These are phyloP conservation scores for Noctua fimbriata DNA, from an alignment of 2,888 invertebrate species.

Conservation along the genomic window DNA sequence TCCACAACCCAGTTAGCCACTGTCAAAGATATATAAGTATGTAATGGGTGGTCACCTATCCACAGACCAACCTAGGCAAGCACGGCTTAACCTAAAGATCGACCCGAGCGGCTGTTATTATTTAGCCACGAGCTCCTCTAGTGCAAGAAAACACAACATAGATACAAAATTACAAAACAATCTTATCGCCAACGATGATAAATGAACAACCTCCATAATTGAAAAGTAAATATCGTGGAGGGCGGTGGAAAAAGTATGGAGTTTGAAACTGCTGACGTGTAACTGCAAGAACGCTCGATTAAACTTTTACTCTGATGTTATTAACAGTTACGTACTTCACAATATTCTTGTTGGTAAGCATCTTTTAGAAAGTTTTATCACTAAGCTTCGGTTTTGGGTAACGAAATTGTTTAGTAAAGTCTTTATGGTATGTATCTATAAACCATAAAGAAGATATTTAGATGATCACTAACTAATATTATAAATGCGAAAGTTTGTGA, in stretches of 20 bases:
- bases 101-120: too few relatives aligned
- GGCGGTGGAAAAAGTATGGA: slow-evolving; percentile 43
- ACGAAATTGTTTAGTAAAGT: neutral
- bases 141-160: neutral
- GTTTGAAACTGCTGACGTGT: slow-evolving; percentile 58
- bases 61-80: too few relatives aligned
- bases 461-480: too few relatives aligned
- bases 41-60: too few relatives aligned
- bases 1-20: too few relatives aligned
- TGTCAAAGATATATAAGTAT: too few relatives aligned
- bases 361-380: slow-evolving; percentile 23
- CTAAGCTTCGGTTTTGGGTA: neutral
- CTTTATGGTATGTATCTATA: too few relatives aligned
- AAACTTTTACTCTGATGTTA: slow-evolving; percentile 52
- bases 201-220: slow-evolving; percentile 46
- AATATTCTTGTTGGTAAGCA: slow-evolving; percentile 47
- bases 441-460: too few relatives aligned
- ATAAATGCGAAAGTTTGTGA: too few relatives aligned
- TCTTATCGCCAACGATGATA: slow-evolving; percentile 29
- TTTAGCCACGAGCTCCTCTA: neutral
- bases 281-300: slow-evolving; percentile 43
- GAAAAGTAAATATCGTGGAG: slow-evolving; percentile 45
- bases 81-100: too few relatives aligned
- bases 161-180: slow-evolving; percentile 18
- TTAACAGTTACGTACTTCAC: slow-evolving; percentile 28